Evolutionary conservation across 2,888 invertebrate genomes (phyloP), one percentile per base, ranked within the genome.

Genomic region (Panopea generosa): DNA sequence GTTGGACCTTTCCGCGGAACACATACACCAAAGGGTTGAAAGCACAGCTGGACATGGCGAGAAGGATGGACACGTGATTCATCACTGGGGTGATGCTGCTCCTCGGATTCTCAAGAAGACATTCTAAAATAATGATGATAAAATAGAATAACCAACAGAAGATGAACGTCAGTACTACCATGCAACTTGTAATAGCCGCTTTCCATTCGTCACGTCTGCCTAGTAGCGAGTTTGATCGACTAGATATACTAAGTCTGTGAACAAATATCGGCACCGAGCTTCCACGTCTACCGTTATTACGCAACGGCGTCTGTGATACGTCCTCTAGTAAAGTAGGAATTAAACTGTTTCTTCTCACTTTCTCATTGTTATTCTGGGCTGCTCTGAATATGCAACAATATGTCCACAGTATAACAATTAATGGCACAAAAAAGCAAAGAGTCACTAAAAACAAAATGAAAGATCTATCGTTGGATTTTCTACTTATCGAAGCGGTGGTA

Each of bases 181-280:
- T 92, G 56, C 95, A 95, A 89, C 97, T 97, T 61, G 97, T 96
- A 83, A 97, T 95, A 9, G 97, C 97, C 1, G 97, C 97, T 82
- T 97, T 95, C 84, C 97, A 96, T 93, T 97, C 97, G 91, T 97
- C 97, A 63, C 97, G 94, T 82, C 97, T 96, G 89, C 96, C 90
- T 20, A 88, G 71, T 2, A 93, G 95, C 93, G 97, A 96, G 77
- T 96, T 83, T 1, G 83, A 74, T 16, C 87, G 94, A 53, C 96
- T 96, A 90, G 97, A 96, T 77, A 97, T 96, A 79, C 97, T 96
- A 62, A 96, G 94, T 91, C 96, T 95, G 69, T 96, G 86, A 0
- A 84, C 75, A 14, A 89, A 69, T 38, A 87, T 87, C 11, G 87
- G 86, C n/a, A 84, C 84, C n/a, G 86, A 72, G 49, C 88, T 87